Evolutionary conservation across 2,888 invertebrate genomes (phyloP).

Genomic region (Patella pellucida): DNA sequence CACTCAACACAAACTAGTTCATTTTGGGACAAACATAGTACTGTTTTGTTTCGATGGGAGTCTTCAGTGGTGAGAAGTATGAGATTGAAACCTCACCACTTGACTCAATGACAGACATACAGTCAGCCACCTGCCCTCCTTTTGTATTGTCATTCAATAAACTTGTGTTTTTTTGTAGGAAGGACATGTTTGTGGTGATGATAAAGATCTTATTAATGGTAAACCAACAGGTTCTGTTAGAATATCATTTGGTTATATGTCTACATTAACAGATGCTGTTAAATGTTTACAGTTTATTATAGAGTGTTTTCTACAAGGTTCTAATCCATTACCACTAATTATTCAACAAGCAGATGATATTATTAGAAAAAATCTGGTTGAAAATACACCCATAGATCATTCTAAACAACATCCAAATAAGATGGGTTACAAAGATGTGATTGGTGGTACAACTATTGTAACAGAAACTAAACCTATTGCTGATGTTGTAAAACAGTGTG

Average conservation of each 20-base stretch:
- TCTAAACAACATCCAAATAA: background rate
- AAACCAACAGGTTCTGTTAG: constrained; percentile 92
- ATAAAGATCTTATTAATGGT: constrained; percentile 86
- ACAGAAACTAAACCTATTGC: background rate
- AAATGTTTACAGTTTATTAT: constrained; percentile 81
- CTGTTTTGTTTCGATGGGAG: no score
- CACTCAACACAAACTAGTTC: no score
- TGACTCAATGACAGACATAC: no score
- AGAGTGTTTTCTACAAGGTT: constrained; percentile 77
- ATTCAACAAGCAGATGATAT: background rate
- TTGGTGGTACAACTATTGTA: no score
- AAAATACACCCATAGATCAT: background rate
- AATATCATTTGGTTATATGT: constrained; percentile 93
- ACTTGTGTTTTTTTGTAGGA: constrained; percentile 45
- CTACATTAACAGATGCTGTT: constrained; percentile 81
- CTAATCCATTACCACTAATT: constrained; percentile 14
- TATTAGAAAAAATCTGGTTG: background rate
- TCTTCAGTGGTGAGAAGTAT: no score
- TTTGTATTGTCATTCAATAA: background rate
- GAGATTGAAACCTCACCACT: no score
- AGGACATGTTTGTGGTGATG: constrained; percentile 93
- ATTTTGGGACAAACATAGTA: no score
- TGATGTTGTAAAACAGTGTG: constrained; percentile 18
- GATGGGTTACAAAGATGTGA: no score
- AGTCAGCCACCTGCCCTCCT: no score